Evolutionary conservation across 2,113 vertebrate species (phyloP).

Genomic region (Oryctolagus cuniculus): mOryCun1.1 NC_091453.1:35694001-35694500

Average conservation of each 20-base stretch:
- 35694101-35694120: slow-evolving; percentile 3
- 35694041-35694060: background rate
- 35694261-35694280: background rate
- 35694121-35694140: background rate
- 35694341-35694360: background rate
- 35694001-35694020: background rate
- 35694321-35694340: background rate
- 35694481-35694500: background rate
- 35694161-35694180: background rate
- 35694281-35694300: background rate
- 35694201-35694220: slow-evolving; percentile 9
- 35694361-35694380: background rate
- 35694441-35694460: background rate
- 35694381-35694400: background rate
- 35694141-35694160: background rate
- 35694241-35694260: slow-evolving; percentile 2
- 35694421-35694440: background rate
- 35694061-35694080: background rate
- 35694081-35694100: background rate
- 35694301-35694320: background rate
- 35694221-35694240: background rate
- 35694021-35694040: background rate
- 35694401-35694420: background rate
- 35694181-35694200: background rate
- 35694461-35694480: background rate